Evolutionary conservation across 1,140 invertebrate genomes (phyloP), one percentile per base, ranked within the genome.

Genomic region (Drosophila pachea): DNA sequence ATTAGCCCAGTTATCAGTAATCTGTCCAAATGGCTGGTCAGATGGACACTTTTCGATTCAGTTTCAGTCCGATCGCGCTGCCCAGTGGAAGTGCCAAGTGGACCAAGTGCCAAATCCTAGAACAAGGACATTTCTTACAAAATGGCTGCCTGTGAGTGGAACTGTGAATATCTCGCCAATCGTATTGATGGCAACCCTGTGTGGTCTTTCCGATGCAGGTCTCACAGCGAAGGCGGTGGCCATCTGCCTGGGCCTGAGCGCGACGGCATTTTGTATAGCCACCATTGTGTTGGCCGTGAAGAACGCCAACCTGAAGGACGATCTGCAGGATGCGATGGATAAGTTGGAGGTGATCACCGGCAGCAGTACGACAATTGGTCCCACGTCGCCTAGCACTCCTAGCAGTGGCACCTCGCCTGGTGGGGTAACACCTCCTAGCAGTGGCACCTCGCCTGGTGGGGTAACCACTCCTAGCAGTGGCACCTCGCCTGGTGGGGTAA

Each of bases 281-380:
- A 91, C 90, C 6, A 88, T 91, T 58, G 89, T 89, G 12, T 54
- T 90, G 50, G 89, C 89, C 4, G 89, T 90, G 5, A 68, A 90
- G 33, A 89, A 88, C 7, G 62, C 75, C 0, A 59, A 75, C 40
- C 45, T 89, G 43, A 74, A 89, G 43, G 61, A 86, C 48, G 87
- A 89, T 49, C 63, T 89, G 9, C 72, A 89, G 60, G 87, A 90
- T 73, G 75, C 77, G 0, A 53, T 76, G 8, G 73, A 89, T 52
- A 83, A 88, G 36, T 67, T 90, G 8, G 76, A 88, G 6, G 49
- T 47, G 3, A 33, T 88, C 16, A 72, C 65, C 0, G 63, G 52
- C 3, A 60, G 40, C 7, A 84, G 69, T n/a, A 78, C 79, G 9
- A 82, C 77, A 9, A 50, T 29, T 6, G 45, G 43, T 52, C 49